Evolutionary conservation across 1,140 invertebrate genomes (phyloP), one percentile per base, ranked within the genome.

Genomic region (Drosophila suzukii): DNA sequence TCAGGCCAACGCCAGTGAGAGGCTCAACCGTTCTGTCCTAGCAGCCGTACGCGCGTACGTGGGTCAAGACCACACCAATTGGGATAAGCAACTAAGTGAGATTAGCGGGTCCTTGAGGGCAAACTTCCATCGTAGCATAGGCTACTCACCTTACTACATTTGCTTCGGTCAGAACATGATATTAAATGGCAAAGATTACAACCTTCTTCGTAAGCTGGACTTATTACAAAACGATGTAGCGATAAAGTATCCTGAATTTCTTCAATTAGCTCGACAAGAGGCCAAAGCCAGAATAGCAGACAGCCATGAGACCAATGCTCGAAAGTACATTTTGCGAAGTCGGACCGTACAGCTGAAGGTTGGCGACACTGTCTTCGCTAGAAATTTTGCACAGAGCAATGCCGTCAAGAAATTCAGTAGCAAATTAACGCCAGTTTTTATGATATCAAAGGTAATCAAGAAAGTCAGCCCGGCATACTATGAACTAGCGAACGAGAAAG

Each of bases 1-100:
- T 4, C 67, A 71, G 12, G 50, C 58, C 1, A 71, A 62, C 11
- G 67, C 58, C 1, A 61, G 57, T 30, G 57, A 70, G 11, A 50
- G 66, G 8, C 8, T 70, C 0, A 67, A 70, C 20, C 47, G 57
- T 10, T 60, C 56, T 1, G 43, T 70, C 4, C 3, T 54, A 32
- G 57, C 49, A 10, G 57, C 66, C 5, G n/a, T 61, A 3, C 15
- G 58, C 11, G 56, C 66, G 12, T 70, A 60, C 24, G 2, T 70
- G 3, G 34, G 58, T 3, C 7, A 38, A 72, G 15, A n/a, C n/a
- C n/a, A n/a, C n/a, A 13, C 32, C 2, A 39, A 56, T 34, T 57
- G 51, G 60, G 68, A 72, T 17, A n/a, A n/a, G n/a, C n/a, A n/a
- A n/a, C n/a, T n/a, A n/a, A n/a, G n/a, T n/a, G n/a, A n/a, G n/a